Evolutionary conservation across 2,888 invertebrate species (phyloP).

Genomic region (Drosophila anceps): DNA sequence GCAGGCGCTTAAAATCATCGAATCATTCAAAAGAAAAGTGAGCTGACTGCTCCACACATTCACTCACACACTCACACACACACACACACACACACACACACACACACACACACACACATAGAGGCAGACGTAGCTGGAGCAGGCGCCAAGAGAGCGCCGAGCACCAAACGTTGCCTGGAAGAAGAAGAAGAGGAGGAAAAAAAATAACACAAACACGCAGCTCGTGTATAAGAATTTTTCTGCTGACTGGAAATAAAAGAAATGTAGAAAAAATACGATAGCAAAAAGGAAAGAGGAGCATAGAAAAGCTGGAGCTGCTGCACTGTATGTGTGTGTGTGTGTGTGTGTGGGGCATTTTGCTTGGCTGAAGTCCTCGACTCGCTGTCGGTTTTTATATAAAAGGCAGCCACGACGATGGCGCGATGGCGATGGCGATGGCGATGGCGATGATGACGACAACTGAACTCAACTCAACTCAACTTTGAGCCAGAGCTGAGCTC

Average conservation of each 20-base stretch:
- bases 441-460: constrained; percentile 48
- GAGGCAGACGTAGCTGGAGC: constrained; percentile 45
- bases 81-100: constrained; percentile 40
- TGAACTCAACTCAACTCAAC: constrained; percentile 48
- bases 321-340: constrained; percentile 26
- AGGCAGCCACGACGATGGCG: constrained; percentile 45
- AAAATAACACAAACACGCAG: constrained; percentile 50
- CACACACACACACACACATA: constrained; percentile 33
- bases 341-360: constrained; percentile 53
- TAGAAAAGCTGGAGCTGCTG: constrained; percentile 48
- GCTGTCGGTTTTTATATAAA: constrained; percentile 71
- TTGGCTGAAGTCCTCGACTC: constrained; percentile 51
- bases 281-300: constrained; percentile 19
- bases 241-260: constrained; percentile 74
- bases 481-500: constrained; percentile 43
- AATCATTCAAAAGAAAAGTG: constrained; percentile 85
- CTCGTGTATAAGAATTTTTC: constrained; percentile 72
- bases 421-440: constrained; percentile 43
- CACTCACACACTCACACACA: constrained; percentile 43
- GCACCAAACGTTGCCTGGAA: constrained; percentile 52
- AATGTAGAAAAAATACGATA: constrained; percentile 51
- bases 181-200: constrained; percentile 24
- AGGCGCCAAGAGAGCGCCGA: constrained; percentile 59
- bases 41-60: constrained; percentile 73
- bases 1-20: constrained; percentile 86